phyloP scores from a whole-genome alignment of 2,113 vertebrate genomes.

The Triplophysa rosa region DNA sequence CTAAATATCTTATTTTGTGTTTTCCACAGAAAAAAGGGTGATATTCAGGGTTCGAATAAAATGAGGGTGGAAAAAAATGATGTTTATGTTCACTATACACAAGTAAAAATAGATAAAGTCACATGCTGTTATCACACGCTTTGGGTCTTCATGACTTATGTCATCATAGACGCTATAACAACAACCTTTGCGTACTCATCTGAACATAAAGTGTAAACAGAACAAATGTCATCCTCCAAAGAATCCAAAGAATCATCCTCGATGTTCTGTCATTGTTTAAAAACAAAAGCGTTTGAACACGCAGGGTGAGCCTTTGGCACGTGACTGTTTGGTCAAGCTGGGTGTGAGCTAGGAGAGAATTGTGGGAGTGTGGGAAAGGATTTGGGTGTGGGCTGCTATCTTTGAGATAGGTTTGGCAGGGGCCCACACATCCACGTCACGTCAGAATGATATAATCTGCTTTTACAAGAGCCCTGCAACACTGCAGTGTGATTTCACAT shows the following conservation, averaged over 20 bases:
- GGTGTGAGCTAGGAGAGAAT: constrained; percentile 1
- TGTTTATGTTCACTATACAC: no score
- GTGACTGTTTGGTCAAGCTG: not conserved
- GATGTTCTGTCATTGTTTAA: no score
- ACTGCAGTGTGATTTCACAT: not conserved
- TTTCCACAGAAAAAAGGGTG: no score
- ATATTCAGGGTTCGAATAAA: no score
- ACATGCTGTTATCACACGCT: not conserved
- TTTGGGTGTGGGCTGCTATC: constrained; percentile 20
- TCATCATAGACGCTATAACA: not conserved
- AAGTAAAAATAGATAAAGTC: not conserved
- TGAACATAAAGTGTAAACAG: no score
- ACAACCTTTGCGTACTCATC: not conserved
- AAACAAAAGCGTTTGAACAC: not conserved
- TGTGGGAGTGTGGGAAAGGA: constrained; percentile 29
- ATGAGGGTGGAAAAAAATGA: no score
- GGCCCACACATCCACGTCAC: constrained; percentile 14
- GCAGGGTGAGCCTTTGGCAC: not conserved
- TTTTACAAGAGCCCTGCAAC: constrained; percentile 4
- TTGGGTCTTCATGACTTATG: not conserved
- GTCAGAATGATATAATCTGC: not conserved
- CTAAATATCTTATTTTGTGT: no score
- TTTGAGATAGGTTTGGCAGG: not conserved
- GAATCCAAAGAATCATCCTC: no score
- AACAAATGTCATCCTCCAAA: no score